phyloP scores from a whole-genome alignment of 2,888 invertebrate species.

The Monoplex corrugatus region DNA sequence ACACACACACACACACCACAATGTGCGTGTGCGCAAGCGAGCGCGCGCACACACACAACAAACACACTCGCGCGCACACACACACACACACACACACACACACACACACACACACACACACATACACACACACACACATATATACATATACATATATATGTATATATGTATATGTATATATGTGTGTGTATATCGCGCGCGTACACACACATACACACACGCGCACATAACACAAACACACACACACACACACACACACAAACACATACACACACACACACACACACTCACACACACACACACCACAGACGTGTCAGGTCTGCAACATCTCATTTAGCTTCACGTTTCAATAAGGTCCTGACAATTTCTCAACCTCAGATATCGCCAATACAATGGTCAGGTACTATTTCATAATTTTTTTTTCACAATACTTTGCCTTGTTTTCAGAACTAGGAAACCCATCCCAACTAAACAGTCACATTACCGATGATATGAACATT shows the following conservation, averaged over 20 bases:
- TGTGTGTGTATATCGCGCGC: no score
- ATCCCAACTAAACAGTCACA: no score
- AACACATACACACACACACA: not conserved
- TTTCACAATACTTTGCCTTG: no score
- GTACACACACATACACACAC: constrained; percentile 9
- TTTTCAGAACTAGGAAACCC: no score
- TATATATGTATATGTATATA: no score
- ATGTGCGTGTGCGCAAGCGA: not conserved
- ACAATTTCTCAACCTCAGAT: no score
- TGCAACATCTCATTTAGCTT: no score
- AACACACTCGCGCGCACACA: not conserved
- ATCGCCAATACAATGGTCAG: no score
- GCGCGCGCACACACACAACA: not conserved
- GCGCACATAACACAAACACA: not conserved
- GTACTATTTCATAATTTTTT: no score
- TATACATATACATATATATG: not conserved
- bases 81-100: constrained; percentile 31
- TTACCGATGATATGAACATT: no score
- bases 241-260: not conserved
- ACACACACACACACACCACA: constrained; percentile 13
- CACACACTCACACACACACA: not conserved
- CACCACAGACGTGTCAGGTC: no score
- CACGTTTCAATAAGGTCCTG: no score
- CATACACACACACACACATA: constrained; percentile 29
- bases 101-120: constrained; percentile 38